Evolutionary conservation across 1,140 invertebrate genomes (phyloP).

Genomic region (Wasmannia auropunctata): DNA sequence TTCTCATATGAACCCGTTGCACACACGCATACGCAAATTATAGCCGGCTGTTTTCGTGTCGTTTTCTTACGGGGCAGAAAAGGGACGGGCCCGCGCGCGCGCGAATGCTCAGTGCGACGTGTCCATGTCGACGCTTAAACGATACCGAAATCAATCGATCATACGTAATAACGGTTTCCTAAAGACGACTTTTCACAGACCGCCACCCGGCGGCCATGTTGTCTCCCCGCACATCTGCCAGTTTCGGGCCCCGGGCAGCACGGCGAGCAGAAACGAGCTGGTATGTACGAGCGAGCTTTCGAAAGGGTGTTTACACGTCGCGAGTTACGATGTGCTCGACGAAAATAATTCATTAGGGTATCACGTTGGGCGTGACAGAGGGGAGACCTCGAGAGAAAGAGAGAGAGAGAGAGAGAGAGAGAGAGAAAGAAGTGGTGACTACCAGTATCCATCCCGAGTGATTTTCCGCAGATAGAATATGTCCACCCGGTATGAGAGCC

Average conservation of each 20-base stretch:
- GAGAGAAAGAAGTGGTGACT: conserved; percentile 26
- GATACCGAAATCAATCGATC: conserved; percentile 77
- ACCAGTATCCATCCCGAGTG: background rate
- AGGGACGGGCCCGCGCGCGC: conserved; percentile 3
- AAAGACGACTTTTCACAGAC: conserved; percentile 65
- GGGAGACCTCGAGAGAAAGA: conserved; percentile 53
- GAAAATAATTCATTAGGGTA: conserved; percentile 72
- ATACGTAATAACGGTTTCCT: conserved; percentile 72
- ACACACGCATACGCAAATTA: conserved; percentile 35
- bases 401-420: no score
- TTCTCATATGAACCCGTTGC: background rate
- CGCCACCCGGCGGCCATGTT: conserved; percentile 77
- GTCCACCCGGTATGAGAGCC: background rate
- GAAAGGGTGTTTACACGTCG: conserved; percentile 72
- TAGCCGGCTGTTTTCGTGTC: conserved; percentile 18
- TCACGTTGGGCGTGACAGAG: conserved; percentile 68
- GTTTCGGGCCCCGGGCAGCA: conserved; percentile 37
- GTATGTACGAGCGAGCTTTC: conserved; percentile 57
- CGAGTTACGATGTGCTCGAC: conserved; percentile 50
- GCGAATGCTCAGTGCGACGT: background rate
- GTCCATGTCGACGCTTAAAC: conserved; percentile 47
- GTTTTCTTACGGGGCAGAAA: background rate
- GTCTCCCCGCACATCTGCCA: conserved; percentile 82
- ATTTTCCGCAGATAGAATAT: background rate
- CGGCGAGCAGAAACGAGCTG: conserved; percentile 25